Conservation (phyloP, 2,888 invertebrate genomes). For the Sarcophaga carnaria region DNA sequence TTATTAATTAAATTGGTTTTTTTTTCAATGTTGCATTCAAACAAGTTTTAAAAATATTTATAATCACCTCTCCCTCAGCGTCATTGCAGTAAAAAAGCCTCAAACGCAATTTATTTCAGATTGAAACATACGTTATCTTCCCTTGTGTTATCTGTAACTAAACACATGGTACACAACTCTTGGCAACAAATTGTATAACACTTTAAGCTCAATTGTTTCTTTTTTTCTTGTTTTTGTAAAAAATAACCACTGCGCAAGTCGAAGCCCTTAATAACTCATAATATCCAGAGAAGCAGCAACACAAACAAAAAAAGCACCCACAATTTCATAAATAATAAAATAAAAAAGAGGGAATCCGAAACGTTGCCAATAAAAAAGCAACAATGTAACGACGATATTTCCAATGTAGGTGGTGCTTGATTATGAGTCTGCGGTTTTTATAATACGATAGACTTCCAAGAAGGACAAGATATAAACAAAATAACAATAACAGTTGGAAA, state of each 20-base stretch:
- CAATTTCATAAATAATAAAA: conserved; percentile 62
- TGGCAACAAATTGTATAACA: conserved; percentile 17
- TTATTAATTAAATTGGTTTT: too few species aligned
- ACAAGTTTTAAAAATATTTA: too few species aligned
- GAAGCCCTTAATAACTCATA: conserved; percentile 52
- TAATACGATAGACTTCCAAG: conserved; percentile 45
- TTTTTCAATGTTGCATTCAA: too few species aligned
- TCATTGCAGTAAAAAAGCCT: not conserved
- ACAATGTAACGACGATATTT: conserved; percentile 55
- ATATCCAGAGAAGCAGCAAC: conserved; percentile 15
- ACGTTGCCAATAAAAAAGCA: conserved; percentile 66
- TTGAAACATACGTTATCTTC: not conserved
- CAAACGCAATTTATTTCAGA: not conserved
- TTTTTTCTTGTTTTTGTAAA: not conserved
- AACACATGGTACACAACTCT: conserved; percentile 25
- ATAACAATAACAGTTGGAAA: conserved; percentile 40
- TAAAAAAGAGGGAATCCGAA: conserved; percentile 24
- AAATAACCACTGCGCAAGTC: conserved; percentile 61
- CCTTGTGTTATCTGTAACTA: not conserved
- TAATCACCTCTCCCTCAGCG: too few species aligned
- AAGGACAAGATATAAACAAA: conserved; percentile 47
- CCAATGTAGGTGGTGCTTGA: conserved; percentile 72
- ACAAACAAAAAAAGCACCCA: conserved; percentile 55
- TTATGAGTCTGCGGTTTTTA: conserved; percentile 67
- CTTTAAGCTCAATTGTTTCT: not conserved